Evolutionary conservation across 2,797 vertebrate species (phyloP).

Genomic region (Etheostoma perlongum): DNA sequence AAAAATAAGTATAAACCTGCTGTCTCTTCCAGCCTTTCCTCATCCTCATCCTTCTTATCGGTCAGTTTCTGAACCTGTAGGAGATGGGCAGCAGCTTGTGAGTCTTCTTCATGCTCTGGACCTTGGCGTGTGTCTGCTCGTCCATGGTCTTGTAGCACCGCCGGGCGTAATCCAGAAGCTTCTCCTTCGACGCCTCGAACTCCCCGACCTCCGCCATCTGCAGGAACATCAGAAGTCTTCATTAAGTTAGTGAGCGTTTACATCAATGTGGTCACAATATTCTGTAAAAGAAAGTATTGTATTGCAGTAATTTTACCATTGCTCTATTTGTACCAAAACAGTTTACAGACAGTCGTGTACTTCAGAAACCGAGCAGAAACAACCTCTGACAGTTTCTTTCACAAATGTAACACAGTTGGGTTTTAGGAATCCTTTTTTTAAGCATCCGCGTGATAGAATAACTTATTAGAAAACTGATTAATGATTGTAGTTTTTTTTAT

Average conservation of each 20-base stretch:
- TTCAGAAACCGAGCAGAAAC: too few species aligned
- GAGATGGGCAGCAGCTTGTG: constrained; percentile 93
- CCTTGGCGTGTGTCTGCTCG: constrained; percentile 87
- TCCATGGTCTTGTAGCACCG: constrained; percentile 93
- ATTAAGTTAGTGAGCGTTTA: neutral
- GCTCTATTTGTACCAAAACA: too few species aligned
- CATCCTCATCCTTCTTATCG: neutral
- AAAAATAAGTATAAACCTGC: neutral
- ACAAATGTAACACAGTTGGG: neutral
- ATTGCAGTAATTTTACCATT: too few species aligned
- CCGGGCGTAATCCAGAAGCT: constrained; percentile 91
- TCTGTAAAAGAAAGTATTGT: too few species aligned
- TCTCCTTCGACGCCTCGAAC: constrained; percentile 92
- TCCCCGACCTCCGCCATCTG: constrained; percentile 89
- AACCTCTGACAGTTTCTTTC: too few species aligned
- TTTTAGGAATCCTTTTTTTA: neutral
- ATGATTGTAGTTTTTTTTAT: neutral
- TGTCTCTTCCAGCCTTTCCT: too few species aligned
- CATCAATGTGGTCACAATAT: too few species aligned
- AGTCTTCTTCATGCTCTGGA: constrained; percentile 91
- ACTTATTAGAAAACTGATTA: neutral
- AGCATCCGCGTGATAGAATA: neutral
- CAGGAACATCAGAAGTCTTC: neutral
- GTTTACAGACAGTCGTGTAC: too few species aligned
- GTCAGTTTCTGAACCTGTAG: constrained; percentile 92